A percentile compares a stretch with the other conserved stretches of the same genome.
Evolutionary conservation across 2,888 invertebrate genomes (phyloP).

Genomic region (Ormyrus rosae): DNA sequence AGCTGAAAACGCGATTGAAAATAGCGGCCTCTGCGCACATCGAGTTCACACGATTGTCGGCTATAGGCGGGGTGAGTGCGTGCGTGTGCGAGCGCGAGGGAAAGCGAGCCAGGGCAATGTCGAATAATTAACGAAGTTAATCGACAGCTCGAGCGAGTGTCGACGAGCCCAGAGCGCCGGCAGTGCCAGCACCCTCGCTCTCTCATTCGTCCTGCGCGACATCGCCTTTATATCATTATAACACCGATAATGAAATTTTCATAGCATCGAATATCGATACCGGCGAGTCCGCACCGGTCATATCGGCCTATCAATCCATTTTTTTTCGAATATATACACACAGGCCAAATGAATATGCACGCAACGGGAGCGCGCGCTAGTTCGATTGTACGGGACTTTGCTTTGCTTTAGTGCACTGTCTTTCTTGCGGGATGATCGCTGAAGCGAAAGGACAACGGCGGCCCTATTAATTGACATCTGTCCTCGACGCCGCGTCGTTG

Average conservation of each 20-base stretch:
- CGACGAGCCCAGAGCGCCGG: conserved; percentile 60
- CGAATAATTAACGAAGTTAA: conserved; percentile 73
- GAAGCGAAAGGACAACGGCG: conserved; percentile 13
- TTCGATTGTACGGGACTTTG: conserved; percentile 23
- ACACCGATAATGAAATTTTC: conserved; percentile 71
- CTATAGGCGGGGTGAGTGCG: conserved; percentile 7
- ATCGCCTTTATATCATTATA: conserved; percentile 70
- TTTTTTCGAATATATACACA: conserved; percentile 46
- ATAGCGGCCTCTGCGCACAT: conserved; percentile 51
- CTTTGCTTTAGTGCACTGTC: background rate
- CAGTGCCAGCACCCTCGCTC: conserved; percentile 20
- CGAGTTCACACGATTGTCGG: conserved; percentile 49
- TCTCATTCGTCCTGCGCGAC: conserved; percentile 53
- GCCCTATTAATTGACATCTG: conserved; percentile 66
- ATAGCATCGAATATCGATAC: conserved; percentile 71
- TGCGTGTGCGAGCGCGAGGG: conserved; percentile 41
- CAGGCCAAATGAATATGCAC: background rate
- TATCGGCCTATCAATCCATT: conserved; percentile 69
- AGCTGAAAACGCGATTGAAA: conserved; percentile 63
- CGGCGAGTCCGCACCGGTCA: conserved; percentile 24
- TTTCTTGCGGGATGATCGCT: conserved; percentile 28
- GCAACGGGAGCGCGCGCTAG: background rate
- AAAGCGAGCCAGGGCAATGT: conserved; percentile 59
- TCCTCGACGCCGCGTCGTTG: conserved; percentile 37
- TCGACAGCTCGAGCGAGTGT: conserved; percentile 70